phyloP scores from a whole-genome alignment of 2,797 vertebrate genomes.

The Characodon lateralis region DNA sequence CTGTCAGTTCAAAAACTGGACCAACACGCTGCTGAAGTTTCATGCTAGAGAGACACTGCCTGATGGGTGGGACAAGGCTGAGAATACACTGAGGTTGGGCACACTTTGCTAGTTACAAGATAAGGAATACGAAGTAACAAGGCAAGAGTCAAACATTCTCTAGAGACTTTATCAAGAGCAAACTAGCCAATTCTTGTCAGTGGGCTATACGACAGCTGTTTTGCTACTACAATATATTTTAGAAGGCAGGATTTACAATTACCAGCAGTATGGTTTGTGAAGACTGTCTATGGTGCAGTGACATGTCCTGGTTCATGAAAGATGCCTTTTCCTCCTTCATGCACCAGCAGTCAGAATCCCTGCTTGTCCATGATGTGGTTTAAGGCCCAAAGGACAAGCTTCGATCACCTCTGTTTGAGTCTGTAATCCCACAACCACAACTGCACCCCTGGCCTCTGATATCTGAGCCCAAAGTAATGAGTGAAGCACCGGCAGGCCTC shows the following conservation, averaged over 20 bases:
- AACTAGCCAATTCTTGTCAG: conserved; percentile 5
- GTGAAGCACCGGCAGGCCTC: conserved; percentile 26
- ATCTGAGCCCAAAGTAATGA: conserved; percentile 42
- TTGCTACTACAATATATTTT: conserved; percentile 15
- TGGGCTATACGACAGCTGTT: conserved; percentile 16
- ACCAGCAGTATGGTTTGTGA: conserved; percentile 37
- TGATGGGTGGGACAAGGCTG: not conserved
- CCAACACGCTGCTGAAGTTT: not conserved
- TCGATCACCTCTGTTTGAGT: conserved; percentile 26
- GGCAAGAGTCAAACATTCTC: not conserved
- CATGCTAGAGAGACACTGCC: not conserved
- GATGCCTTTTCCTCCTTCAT: conserved; percentile 69
- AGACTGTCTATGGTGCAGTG: conserved; percentile 49
- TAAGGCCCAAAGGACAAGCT: conserved; percentile 57
- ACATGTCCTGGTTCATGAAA: conserved; percentile 69
- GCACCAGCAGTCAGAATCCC: conserved; percentile 61
- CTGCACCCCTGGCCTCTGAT: conserved; percentile 26
- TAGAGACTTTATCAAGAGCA: not conserved
- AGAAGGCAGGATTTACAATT: conserved; percentile 31
- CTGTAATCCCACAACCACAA: conserved; percentile 26
- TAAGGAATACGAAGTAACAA: not conserved
- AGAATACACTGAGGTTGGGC: not conserved
- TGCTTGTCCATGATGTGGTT: conserved; percentile 61
- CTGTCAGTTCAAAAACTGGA: not conserved
- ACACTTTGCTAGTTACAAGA: not conserved